phyloP scores from a whole-genome alignment of 1,140 invertebrate species.

The Drosophila kurseongensis region DNA sequence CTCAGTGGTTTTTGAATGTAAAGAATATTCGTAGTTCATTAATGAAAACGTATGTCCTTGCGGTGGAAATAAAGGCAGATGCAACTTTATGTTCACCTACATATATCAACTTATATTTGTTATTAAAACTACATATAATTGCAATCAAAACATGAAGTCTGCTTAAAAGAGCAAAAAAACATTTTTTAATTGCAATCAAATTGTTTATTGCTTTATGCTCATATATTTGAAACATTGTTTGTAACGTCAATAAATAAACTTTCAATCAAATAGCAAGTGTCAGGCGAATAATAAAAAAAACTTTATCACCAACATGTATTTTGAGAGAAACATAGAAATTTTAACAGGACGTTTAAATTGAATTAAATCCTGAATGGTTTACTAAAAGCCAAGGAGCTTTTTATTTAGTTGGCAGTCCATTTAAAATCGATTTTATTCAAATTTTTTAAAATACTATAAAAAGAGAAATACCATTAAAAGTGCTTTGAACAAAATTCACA shows the following conservation, averaged over 20 bases:
- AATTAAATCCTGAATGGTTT: slow-evolving; percentile 2
- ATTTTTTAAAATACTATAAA: slow-evolving; percentile 14
- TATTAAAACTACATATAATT: too few relatives aligned
- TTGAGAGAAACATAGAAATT: not conserved
- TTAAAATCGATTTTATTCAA: slow-evolving; percentile 19
- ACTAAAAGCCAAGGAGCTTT: slow-evolving; percentile 10
- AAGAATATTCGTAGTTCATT: too few relatives aligned
- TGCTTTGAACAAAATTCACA: slow-evolving; percentile 21
- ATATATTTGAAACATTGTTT: not conserved
- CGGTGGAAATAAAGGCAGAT: too few relatives aligned
- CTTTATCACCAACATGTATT: not conserved
- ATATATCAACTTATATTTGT: too few relatives aligned
- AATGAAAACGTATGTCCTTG: too few relatives aligned
- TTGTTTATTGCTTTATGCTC: not conserved
- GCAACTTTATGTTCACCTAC: too few relatives aligned
- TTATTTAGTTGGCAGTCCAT: slow-evolving; percentile 28
- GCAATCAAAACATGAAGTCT: too few relatives aligned
- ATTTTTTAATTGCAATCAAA: not conserved
- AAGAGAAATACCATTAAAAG: slow-evolving; percentile 15
- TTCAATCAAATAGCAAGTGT: not conserved
- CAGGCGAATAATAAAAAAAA: not conserved
- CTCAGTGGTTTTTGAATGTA: too few relatives aligned
- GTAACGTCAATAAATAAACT: not conserved
- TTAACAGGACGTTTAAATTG: slow-evolving; percentile 1
- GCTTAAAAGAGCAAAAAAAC: too few relatives aligned